Evolutionary conservation across 2,797 vertebrate genomes (phyloP), one percentile per base, ranked within the genome.

Genomic region (Micrastur ruficollis): DNA sequence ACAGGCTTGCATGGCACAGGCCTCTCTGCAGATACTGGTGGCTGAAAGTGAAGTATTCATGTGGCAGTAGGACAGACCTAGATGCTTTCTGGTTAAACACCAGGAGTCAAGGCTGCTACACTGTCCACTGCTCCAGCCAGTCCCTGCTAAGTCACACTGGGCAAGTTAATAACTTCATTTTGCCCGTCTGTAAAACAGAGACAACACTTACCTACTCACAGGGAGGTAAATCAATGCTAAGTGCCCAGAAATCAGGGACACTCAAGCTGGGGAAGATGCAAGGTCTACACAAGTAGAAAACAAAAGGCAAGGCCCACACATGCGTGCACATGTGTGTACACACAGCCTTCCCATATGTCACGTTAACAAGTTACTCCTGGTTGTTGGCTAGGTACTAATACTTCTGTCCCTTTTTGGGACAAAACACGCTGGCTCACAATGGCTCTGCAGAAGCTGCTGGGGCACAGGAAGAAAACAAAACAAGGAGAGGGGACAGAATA

Each of bases 261-360:
- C 29, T 38, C 29, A 16, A 59, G 29, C 40, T 72, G 34, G 53
- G 38, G 61, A 88, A 82, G 44, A 55, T 6, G 15, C 15, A 76
- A 81, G 23, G 31, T 16, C 67, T 72, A 29, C 46, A 36, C 34
- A 38, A 80, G 36, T 2, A 27, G 50, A 81, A 89, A 70, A 65
- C n/a, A 75, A 42, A 68, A 68, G 38, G 52, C 32, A 75, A 88
- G 52, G 14, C 13, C 20, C 23, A 15, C 25, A 13, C 5, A 18
- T 1, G 1, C 1, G 1, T 32, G 27, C 29, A 11, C 0, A 0
- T 29, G 25, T 29, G 23, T 4, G 12, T 15, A 16, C 22, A 65
- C 14, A 16, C 3, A 14, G 61, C 52, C 36, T 49, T 84, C 26
- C 21, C 21, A 4, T 14, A 36, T 2, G 16, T 31, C 79, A 65